Percentiles rank a stretch among this genome's conserved stretches.
These are phyloP conservation scores for Gambusia affinis DNA, from an alignment of 2,113 vertebrate species.

Conservation along the genomic window DNA sequence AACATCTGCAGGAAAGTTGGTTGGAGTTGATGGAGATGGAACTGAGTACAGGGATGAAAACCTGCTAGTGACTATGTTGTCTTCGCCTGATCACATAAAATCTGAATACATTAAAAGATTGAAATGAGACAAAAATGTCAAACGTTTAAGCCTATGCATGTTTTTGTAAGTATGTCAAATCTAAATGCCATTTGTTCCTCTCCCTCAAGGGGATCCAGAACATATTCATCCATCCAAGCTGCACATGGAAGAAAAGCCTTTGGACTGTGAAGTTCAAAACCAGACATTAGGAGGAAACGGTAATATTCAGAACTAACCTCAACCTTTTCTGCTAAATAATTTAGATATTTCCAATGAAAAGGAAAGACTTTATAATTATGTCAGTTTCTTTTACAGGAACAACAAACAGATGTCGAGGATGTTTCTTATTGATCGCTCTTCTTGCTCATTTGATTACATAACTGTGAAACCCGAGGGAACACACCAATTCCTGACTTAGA, in stretches of 20 bases:
- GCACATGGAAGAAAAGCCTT: constrained; percentile 30
- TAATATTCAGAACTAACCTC: constrained; percentile 20
- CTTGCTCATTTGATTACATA: constrained; percentile 28
- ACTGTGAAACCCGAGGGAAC: not conserved
- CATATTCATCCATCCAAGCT: constrained; percentile 36
- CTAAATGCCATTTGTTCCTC: not conserved
- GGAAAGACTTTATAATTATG: not conserved
- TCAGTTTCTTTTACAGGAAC: constrained; percentile 33
- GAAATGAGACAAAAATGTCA: too few species aligned
- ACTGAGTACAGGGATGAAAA: too few species aligned
- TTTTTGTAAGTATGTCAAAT: not conserved
- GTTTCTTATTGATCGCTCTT: constrained; percentile 24
- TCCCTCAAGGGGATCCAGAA: constrained; percentile 48
- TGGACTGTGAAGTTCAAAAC: constrained; percentile 53
- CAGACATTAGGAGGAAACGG: constrained; percentile 40
- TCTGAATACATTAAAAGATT: too few species aligned
- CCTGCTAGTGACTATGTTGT: too few species aligned
- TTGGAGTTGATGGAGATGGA: too few species aligned
- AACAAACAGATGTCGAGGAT: constrained; percentile 13
- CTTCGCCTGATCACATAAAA: too few species aligned
- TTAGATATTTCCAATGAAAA: not conserved
- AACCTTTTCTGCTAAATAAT: not conserved
- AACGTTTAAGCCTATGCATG: not conserved
- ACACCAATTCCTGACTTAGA: constrained; percentile 3
- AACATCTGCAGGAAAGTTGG: too few species aligned